These are phyloP conservation scores for Troides aeacus DNA, from an alignment of 2,888 invertebrate species.

Conservation along the genomic window DNA sequence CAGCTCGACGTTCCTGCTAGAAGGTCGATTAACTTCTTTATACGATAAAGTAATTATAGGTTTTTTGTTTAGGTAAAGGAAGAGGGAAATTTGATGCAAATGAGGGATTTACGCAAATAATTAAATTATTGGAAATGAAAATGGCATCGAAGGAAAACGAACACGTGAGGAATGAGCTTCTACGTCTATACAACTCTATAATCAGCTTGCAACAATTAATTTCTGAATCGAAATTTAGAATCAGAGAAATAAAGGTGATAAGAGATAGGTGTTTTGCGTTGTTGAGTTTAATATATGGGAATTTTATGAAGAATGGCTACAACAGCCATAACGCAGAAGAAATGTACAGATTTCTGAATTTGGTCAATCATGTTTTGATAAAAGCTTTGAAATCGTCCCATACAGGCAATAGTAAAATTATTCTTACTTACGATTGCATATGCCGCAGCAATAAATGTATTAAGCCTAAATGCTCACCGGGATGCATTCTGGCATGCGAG, in stretches of 20 bases:
- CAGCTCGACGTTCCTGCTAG: too few relatives aligned
- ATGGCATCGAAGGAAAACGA: constrained; percentile 26
- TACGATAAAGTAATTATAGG: not conserved
- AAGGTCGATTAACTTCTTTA: not conserved
- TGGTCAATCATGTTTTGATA: constrained; percentile 51
- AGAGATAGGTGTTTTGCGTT: constrained; percentile 50
- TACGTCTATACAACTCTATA: constrained; percentile 20
- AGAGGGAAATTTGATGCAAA: constrained; percentile 25
- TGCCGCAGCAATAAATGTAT: constrained; percentile 52
- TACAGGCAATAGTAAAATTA: constrained; percentile 54
- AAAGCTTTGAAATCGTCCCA: constrained; percentile 55
- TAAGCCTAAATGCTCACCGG: constrained; percentile 46
- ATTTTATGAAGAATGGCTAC: constrained; percentile 36
- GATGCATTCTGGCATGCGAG: constrained; percentile 52
- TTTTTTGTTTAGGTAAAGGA: constrained; percentile 18
- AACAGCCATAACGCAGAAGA: constrained; percentile 42
- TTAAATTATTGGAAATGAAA: constrained; percentile 26
- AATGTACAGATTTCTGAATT: constrained; percentile 45
- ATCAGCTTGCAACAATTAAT: constrained; percentile 16
- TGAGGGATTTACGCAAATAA: constrained; percentile 20
- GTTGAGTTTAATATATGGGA: constrained; percentile 48
- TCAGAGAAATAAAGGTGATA: constrained; percentile 37
- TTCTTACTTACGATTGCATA: constrained; percentile 47
- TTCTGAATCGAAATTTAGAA: constrained; percentile 34
- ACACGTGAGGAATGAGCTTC: constrained; percentile 17